A percentile compares a stretch with the other conserved stretches of the same genome.
Conservation (phyloP, 2,888 invertebrate genomes). For the Cheilosia variabilis region DNA sequence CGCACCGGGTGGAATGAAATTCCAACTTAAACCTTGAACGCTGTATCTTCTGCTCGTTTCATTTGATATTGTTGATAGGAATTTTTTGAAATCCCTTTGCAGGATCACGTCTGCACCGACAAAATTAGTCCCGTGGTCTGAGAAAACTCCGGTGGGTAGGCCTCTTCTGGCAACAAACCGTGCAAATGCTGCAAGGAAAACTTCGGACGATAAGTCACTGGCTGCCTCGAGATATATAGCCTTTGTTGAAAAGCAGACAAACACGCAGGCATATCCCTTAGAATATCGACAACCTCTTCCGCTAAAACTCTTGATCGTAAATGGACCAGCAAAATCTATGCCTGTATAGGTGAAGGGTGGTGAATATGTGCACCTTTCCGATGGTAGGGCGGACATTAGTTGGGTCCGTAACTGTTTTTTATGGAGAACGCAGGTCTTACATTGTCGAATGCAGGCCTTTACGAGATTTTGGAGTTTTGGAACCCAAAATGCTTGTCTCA, state of each 20-base stretch:
- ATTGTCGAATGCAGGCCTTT: neutral
- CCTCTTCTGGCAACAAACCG: neutral
- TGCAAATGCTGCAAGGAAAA: neutral
- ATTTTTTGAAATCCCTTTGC: neutral
- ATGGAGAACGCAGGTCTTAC: neutral
- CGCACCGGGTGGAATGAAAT: neutral
- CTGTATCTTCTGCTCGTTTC: neutral
- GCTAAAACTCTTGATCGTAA: neutral
- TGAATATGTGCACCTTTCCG: neutral
- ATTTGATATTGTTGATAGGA: neutral
- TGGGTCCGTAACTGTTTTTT: neutral
- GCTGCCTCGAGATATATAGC: slow-evolving; percentile 15
- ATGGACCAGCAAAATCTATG: slow-evolving; percentile 26
- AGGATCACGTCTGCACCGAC: neutral
- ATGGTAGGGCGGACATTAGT: neutral
- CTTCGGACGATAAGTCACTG: neutral
- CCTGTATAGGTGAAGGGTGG: slow-evolving; percentile 27
- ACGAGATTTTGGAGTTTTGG: neutral
- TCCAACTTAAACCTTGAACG: neutral
- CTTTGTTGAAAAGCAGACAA: too few species aligned
- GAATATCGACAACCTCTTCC: neutral
- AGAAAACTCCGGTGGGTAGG: neutral
- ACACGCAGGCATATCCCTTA: neutral
- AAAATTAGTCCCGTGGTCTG: neutral
- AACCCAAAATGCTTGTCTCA: neutral